Base-by-base conservation (phyloP, 2,888 invertebrate species). In the Aplocera efformata region DNA sequence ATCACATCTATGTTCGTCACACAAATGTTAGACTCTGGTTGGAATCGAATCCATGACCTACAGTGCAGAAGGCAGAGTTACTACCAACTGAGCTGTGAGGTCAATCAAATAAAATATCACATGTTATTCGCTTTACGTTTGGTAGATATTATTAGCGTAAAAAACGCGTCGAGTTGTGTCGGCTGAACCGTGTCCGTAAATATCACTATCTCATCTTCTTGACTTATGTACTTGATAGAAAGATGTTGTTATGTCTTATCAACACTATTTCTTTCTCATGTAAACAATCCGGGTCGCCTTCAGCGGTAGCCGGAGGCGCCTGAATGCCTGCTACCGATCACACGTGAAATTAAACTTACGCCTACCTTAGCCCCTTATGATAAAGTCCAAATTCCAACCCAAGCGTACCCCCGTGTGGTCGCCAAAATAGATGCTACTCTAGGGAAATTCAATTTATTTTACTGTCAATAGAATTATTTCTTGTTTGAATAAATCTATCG, bases 221-320 rank as follows among this genome's bases (percentile, higher is more conserved):
- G n/a, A n/a, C n/a, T n/a, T n/a, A n/a, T n/a, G n/a, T n/a, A n/a
- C n/a, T n/a, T n/a, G n/a, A n/a, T n/a, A n/a, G n/a, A n/a, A n/a
- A n/a, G n/a, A 8, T 20, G 23, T 28, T 5, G 6, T 13, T 35
- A 26, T 17, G 30, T 50, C 56, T 51, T 70, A 57, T 81, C 82
- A 72, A 79, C 42, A 55, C 50, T 60, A 75, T 67, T n/a, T 63
- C 62, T 72, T 63, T 67, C 63, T 60, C 32, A 36, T 43, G 44
- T 55, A 61, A 54, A 54, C 54, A 50, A 60, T 72, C 67, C 61
- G 60, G 76, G 48, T 73, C 46, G 67, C 82, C 83, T 83, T 83
- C 81, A 65, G 58, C 48, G 50, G 53, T 62, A 61, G 74, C 82
- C 76, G 55, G 67, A 57, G 76, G 83, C 79, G 72, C 61, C 67